phyloP scores from a whole-genome alignment of 37 sponge, comb jelly and placozoan genomes.

The Cladorhizidae sp. region DNA sequence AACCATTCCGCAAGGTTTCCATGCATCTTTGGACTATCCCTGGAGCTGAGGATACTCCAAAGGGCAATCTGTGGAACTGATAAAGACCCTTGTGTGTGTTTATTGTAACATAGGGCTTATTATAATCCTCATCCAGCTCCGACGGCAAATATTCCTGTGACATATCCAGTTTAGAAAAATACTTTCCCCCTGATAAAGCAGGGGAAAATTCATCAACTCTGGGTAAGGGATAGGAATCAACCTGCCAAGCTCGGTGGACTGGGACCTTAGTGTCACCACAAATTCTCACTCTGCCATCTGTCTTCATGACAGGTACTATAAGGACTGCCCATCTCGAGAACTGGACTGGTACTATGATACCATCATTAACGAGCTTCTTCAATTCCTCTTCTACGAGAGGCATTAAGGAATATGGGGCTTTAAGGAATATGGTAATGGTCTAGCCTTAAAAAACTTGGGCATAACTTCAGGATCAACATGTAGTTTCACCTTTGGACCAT shows the following conservation, averaged over 20 bases:
- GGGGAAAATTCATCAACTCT: slow-evolving; percentile 32
- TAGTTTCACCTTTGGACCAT: slow-evolving; percentile 15
- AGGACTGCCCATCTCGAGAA: slow-evolving; percentile 58
- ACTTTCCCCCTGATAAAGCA: slow-evolving; percentile 61
- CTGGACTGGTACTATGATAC: slow-evolving; percentile 36
- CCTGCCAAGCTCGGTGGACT: slow-evolving; percentile 37
- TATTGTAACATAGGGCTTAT: slow-evolving; percentile 22
- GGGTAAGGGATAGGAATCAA: slow-evolving; percentile 54
- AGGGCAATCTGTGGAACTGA: slow-evolving; percentile 15
- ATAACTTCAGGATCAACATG: slow-evolving; percentile 3
- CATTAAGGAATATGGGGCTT: slow-evolving; percentile 16
- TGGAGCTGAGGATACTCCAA: slow-evolving; percentile 49
- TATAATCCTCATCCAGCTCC: slow-evolving; percentile 30
- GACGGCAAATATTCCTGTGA: slow-evolving; percentile 52
- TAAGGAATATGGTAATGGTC: slow-evolving; percentile 27
- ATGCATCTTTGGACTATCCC: slow-evolving; percentile 30
- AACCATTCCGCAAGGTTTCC: slow-evolving; percentile 41
- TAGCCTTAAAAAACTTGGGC: slow-evolving; percentile 34
- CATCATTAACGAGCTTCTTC: slow-evolving; percentile 19
- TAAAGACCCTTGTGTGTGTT: slow-evolving; percentile 64
- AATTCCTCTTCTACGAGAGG: slow-evolving; percentile 37
- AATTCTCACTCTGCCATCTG: slow-evolving; percentile 33
- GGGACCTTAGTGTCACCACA: slow-evolving; percentile 68
- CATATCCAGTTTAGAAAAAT: slow-evolving; percentile 59
- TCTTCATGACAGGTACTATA: slow-evolving; percentile 52